These are phyloP conservation scores for Macrosoma leucophasiata DNA, from an alignment of 2,888 invertebrate species.

Conservation along the genomic window DNA sequence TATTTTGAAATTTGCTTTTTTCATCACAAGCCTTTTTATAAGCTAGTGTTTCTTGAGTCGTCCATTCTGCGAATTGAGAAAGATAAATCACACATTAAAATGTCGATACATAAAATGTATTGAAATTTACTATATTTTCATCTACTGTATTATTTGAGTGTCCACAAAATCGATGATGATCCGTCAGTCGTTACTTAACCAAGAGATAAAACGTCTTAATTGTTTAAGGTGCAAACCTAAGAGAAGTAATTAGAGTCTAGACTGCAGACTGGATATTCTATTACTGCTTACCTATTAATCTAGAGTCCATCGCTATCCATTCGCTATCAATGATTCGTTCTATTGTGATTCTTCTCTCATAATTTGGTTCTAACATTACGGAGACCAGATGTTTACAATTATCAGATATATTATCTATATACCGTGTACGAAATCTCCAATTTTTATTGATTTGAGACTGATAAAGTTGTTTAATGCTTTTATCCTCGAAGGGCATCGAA, in stretches of 20 bases:
- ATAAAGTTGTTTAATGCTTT: conserved; percentile 81
- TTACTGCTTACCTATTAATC: conserved; percentile 49
- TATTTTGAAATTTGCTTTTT: conserved; percentile 36
- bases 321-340: conserved; percentile 72
- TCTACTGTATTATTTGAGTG: no score
- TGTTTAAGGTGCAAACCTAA: no score
- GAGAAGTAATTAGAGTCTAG: no score
- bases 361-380: conserved; percentile 81
- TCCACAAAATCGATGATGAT: no score
- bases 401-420: conserved; percentile 72
- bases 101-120: background rate
- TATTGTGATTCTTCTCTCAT: conserved; percentile 73
- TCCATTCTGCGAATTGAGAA: conserved; percentile 44
- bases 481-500: conserved; percentile 89
- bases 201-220: no score
- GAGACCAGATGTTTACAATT: conserved; percentile 78
- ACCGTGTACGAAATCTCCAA: conserved; percentile 83
- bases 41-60: conserved; percentile 55
- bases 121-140: background rate
- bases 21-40: conserved; percentile 58
- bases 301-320: conserved; percentile 82
- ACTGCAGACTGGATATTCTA: background rate
- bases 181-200: no score
- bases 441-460: conserved; percentile 74
- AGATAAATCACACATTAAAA: conserved; percentile 4